These are phyloP conservation scores for Anableps anableps DNA, from an alignment of 2,797 vertebrate species.

Conservation along the genomic window DNA sequence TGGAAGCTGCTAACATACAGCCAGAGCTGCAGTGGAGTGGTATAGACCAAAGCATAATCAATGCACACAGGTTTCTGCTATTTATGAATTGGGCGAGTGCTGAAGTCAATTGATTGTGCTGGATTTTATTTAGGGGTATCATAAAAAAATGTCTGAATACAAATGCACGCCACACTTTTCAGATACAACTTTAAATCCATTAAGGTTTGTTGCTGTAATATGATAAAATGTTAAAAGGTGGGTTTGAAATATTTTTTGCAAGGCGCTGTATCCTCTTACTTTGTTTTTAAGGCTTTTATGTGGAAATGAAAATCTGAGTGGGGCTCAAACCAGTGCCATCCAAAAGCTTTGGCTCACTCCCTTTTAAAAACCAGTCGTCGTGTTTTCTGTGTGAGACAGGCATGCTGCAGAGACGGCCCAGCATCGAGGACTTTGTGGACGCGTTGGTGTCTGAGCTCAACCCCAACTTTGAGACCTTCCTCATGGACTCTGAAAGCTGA, in stretches of 20 bases:
- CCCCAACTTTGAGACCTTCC: slow-evolving; percentile 91
- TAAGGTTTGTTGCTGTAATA: background rate
- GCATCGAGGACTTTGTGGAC: slow-evolving; percentile 91
- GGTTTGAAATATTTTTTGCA: background rate
- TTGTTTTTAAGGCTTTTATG: background rate
- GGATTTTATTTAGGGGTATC: background rate
- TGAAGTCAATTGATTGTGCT: background rate
- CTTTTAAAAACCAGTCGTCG: background rate
- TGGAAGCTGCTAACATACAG: too few species aligned
- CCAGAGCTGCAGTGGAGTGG: background rate
- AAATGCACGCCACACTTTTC: too few species aligned
- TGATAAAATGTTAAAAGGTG: background rate
- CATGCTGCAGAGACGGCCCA: slow-evolving; percentile 93
- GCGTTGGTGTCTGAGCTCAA: slow-evolving; percentile 93
- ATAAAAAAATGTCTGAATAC: background rate
- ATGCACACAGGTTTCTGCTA: background rate
- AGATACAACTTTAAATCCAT: background rate
- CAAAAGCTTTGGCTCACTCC: background rate
- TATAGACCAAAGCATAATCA: background rate
- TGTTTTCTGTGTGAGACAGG: slow-evolving; percentile 73
- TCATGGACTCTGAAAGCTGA: slow-evolving; percentile 90
- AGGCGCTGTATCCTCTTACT: background rate
- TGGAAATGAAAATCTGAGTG: background rate
- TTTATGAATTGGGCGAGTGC: background rate
- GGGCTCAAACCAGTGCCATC: background rate